Evolutionary conservation across 1,140 invertebrate species (phyloP).

Genomic region (Paracyclopina nana): DNA sequence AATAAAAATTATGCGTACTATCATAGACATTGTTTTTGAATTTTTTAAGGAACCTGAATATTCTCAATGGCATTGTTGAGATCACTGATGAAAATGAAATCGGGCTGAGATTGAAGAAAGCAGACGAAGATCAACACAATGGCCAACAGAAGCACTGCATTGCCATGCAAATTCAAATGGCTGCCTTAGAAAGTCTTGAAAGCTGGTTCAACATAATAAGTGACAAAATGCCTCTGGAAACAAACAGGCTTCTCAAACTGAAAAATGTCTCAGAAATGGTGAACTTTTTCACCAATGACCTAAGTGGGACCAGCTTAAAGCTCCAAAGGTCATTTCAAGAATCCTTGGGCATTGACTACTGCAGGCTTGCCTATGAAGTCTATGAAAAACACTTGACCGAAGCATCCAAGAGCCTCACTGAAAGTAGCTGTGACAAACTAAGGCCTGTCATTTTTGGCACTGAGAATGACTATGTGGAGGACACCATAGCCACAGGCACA

Average conservation of each 20-base stretch:
- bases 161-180: no score
- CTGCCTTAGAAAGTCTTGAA: no score
- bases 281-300: neutral
- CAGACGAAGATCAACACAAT: no score
- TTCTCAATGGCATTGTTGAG: no score
- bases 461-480: slow-evolving; percentile 2
- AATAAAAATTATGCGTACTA: no score
- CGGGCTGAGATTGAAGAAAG: no score
- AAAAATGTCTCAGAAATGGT: neutral
- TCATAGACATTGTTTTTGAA: no score
- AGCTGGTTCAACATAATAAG: no score
- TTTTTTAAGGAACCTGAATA: no score
- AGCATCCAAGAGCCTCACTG: neutral
- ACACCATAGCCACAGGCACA: slow-evolving; percentile 41
- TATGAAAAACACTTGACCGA: neutral
- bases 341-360: slow-evolving; percentile 8
- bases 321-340: slow-evolving; percentile 3
- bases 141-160: no score
- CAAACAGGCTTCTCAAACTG: neutral
- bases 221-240: slow-evolving; percentile 13
- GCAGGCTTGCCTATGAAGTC: neutral
- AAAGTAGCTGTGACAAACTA: neutral
- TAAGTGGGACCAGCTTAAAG: neutral
- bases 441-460: neutral
- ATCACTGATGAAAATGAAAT: no score